A percentile compares a stretch with the other conserved stretches of the same genome.
Conservation (phyloP, 2,888 invertebrate species). For the Macaria notata region DNA sequence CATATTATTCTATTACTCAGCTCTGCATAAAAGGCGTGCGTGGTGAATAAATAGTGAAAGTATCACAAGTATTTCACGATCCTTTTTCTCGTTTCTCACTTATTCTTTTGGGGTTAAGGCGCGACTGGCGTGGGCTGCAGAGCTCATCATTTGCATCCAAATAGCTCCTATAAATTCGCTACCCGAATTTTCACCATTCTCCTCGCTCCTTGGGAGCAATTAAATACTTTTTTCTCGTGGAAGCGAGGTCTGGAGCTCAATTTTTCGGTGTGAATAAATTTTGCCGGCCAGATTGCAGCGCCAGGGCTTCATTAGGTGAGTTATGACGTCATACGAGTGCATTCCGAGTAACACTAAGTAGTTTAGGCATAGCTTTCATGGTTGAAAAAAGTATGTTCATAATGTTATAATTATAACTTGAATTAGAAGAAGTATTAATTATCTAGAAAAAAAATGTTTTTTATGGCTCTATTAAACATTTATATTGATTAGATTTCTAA, state of each 20-base stretch:
- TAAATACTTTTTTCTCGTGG: conserved; percentile 75
- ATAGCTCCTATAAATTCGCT: conserved; percentile 81
- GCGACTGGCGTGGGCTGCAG: conserved; percentile 63
- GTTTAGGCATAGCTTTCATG: too few relatives aligned
- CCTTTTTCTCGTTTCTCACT: conserved; percentile 73
- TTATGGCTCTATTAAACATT: too few relatives aligned
- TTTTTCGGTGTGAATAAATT: conserved; percentile 72
- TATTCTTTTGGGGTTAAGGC: conserved; percentile 75
- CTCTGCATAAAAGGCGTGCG: conserved; percentile 43
- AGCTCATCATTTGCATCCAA: conserved; percentile 81
- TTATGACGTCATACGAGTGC: conserved; percentile 54
- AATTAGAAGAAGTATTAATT: too few relatives aligned
- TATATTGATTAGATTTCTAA: too few relatives aligned
- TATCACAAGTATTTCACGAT: conserved; percentile 55
- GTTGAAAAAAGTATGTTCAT: too few relatives aligned
- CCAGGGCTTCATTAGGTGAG: conserved; percentile 63
- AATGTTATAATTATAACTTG: too few relatives aligned
- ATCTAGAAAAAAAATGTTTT: too few relatives aligned
- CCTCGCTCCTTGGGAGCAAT: conserved; percentile 77
- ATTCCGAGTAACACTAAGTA: conserved; percentile 6
- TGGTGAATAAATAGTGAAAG: conserved; percentile 69
- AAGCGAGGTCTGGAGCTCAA: conserved; percentile 53
- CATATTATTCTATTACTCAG: conserved; percentile 46
- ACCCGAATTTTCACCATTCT: conserved; percentile 79
- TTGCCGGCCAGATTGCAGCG: conserved; percentile 65